phyloP scores from a whole-genome alignment of 2,797 vertebrate species.

The Pipistrellus kuhlii region DNA sequence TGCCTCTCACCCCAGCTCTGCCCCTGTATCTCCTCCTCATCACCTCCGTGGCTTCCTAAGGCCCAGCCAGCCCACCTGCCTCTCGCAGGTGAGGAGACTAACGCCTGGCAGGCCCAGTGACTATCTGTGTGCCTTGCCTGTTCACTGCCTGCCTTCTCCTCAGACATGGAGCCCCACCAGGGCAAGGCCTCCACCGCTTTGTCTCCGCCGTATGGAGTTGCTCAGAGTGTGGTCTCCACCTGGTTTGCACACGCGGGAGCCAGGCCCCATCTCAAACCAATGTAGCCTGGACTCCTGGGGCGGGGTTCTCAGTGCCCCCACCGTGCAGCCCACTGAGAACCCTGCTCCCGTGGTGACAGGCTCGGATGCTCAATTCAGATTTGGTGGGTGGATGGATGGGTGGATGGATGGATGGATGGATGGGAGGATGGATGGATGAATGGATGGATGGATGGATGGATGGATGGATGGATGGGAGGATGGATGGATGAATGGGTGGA shows the following conservation, averaged over 20 bases:
- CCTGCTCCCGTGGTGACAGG: not conserved
- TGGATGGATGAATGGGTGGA: too few relatives aligned
- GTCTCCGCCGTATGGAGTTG: not conserved
- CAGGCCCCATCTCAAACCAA: not conserved
- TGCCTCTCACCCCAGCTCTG: not conserved
- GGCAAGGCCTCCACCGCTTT: not conserved
- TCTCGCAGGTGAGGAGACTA: not conserved
- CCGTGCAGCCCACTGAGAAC: not conserved
- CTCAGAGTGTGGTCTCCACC: not conserved
- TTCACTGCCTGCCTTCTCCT: not conserved
- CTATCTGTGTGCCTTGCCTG: rapidly evolving
- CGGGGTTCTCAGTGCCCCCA: not conserved
- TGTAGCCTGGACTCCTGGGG: not conserved
- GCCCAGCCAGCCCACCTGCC: not conserved
- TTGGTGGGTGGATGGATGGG: not conserved
- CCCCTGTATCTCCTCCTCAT: not conserved
- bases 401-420: too few relatives aligned
- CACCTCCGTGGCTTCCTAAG: not conserved
- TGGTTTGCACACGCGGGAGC: not conserved
- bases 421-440: too few relatives aligned
- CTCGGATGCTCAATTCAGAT: not conserved
- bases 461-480: too few relatives aligned
- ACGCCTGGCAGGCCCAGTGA: not conserved
- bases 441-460: too few relatives aligned
- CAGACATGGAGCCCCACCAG: not conserved